These are phyloP conservation scores for Drosophila fuyamai DNA, from an alignment of 1,140 invertebrate species.

Conservation along the genomic window DNA sequence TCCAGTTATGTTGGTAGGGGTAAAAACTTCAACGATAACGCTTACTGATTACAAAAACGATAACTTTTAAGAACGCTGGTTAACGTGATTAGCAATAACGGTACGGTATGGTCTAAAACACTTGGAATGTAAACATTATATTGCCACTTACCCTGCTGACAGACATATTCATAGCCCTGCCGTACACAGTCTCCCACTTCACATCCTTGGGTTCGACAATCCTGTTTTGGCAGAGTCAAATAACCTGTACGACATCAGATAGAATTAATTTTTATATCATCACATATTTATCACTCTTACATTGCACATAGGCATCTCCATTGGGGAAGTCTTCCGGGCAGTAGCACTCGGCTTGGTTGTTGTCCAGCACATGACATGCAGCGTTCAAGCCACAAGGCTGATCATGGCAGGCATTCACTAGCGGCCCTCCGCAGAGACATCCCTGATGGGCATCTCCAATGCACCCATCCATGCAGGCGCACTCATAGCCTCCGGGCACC, in stretches of 20 bases:
- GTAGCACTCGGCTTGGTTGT: conserved; percentile 90
- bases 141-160: conserved; percentile 90
- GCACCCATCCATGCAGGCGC: conserved; percentile 91
- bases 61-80: conserved; percentile 63
- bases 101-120: conserved; percentile 50
- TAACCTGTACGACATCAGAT: conserved; percentile 44
- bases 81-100: conserved; percentile 67
- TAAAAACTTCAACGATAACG: conserved; percentile 64
- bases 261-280: neutral
- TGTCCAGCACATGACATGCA: conserved; percentile 89
- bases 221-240: conserved; percentile 86
- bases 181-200: conserved; percentile 92
- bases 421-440: conserved; percentile 89
- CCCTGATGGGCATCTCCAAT: conserved; percentile 92
- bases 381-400: conserved; percentile 93
- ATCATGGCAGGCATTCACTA: conserved; percentile 88
- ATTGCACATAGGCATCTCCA: conserved; percentile 93
- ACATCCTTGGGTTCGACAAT: conserved; percentile 93
- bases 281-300: conserved; percentile 86
- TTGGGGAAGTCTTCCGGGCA: conserved; percentile 92
- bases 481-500: conserved; percentile 90
- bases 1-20: conserved; percentile 56
- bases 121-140: conserved; percentile 20
- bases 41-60: conserved; percentile 67
- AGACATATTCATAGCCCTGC: conserved; percentile 92